Evolutionary conservation across 2,888 invertebrate genomes (phyloP).

Genomic region (Zele albiditarsus): DNA sequence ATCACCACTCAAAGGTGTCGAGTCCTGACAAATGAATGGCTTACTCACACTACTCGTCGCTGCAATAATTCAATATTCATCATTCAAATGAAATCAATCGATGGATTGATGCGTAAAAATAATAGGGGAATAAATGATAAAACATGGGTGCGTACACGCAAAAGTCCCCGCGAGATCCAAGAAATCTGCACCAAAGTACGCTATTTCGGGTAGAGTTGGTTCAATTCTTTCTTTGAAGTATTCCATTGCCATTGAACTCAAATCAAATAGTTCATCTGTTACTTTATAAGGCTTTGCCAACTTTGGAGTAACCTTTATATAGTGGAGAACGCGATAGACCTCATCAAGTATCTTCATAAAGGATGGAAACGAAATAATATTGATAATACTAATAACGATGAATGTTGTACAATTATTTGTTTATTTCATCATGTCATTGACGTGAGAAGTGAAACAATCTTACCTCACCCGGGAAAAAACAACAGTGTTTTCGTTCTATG

Average conservation of each 20-base stretch:
- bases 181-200: slow-evolving; percentile 90
- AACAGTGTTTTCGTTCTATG: slow-evolving; percentile 93
- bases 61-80: slow-evolving; percentile 46
- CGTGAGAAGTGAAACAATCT: slow-evolving; percentile 54
- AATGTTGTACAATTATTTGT: slow-evolving; percentile 7
- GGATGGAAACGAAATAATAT: slow-evolving; percentile 21
- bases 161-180: slow-evolving; percentile 84
- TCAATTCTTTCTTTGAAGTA: slow-evolving; percentile 96
- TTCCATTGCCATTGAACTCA: slow-evolving; percentile 98
- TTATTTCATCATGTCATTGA: neutral
- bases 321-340: slow-evolving; percentile 88
- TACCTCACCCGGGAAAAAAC: slow-evolving; percentile 96
- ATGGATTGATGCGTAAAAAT: neutral
- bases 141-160: slow-evolving; percentile 72
- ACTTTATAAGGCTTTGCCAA: slow-evolving; percentile 92
- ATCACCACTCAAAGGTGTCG: slow-evolving; percentile 74
- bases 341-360: slow-evolving; percentile 87
- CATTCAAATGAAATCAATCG: slow-evolving; percentile 11
- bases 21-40: slow-evolving; percentile 69
- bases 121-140: neutral
- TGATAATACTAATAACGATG: neutral
- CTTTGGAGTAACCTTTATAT: slow-evolving; percentile 87
- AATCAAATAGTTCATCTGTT: slow-evolving; percentile 93
- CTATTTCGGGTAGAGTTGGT: slow-evolving; percentile 90
- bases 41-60: slow-evolving; percentile 68